A percentile compares a stretch with the other conserved stretches of the same genome.
phyloP scores from a whole-genome alignment of 2,888 invertebrate species.

The Tanytarsus gracilentus region DNA sequence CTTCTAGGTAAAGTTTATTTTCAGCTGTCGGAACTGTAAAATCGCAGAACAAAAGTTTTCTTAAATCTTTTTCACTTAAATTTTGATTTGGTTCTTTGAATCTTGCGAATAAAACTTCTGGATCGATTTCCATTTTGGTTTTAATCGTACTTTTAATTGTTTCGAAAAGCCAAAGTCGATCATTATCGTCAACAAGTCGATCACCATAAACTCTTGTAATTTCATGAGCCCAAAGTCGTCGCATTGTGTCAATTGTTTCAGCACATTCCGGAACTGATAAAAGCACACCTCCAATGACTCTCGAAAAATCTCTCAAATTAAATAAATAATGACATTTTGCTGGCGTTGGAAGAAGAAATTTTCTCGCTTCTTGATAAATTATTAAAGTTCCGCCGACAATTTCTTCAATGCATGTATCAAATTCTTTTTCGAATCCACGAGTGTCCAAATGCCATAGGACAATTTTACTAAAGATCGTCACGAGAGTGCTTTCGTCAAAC shows the following conservation, averaged over 20 bases:
- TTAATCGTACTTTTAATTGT: conserved; percentile 56
- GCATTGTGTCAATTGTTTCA: conserved; percentile 74
- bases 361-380: conserved; percentile 73
- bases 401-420: conserved; percentile 85
- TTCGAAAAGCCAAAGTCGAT: conserved; percentile 70
- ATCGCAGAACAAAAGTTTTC: conserved; percentile 86
- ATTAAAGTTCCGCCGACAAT: conserved; percentile 78
- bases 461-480: conserved; percentile 79
- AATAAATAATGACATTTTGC: conserved; percentile 91
- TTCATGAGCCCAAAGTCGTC: conserved; percentile 91
- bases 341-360: conserved; percentile 82
- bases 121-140: conserved; percentile 53
- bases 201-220: conserved; percentile 87
- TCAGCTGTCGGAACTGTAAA: conserved; percentile 92
- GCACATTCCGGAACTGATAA: conserved; percentile 88
- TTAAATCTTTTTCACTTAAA: conserved; percentile 68
- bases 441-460: conserved; percentile 92
- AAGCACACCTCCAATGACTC: conserved; percentile 86
- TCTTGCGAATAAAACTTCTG: conserved; percentile 61
- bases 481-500: conserved; percentile 75
- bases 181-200: conserved; percentile 75
- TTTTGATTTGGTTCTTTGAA: conserved; percentile 44
- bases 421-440: conserved; percentile 90
- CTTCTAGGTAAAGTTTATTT: conserved; percentile 79
- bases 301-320: conserved; percentile 86